Base-by-base conservation (phyloP, 2,888 invertebrate genomes). In the Chamaedrilus cognettii region DNA sequence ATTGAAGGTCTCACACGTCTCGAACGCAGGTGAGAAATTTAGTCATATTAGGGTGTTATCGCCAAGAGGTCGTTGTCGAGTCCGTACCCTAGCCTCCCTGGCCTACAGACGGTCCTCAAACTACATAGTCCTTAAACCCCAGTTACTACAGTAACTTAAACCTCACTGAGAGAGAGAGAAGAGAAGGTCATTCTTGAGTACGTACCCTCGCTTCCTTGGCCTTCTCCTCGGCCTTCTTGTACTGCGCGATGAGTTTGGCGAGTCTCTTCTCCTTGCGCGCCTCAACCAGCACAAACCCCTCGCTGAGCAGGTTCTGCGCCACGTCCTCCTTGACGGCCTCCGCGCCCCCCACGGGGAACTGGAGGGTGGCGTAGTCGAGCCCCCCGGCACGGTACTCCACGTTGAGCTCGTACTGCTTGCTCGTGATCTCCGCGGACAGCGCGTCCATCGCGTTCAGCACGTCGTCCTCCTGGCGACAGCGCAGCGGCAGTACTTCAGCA, bases 251-350 rank as follows among this genome's bases (percentile, higher is more conserved):
- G 88, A 90, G 78, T 60, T 85, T 88, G 70, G 89, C 88, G 73
- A 96, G 88, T 76, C 93, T 89, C 72, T 89, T 89, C 79, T 96
- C 96, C 75, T 91, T 90, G 72, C 90, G 86, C 30, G 51, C 31
- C 67, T 96, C 95, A 74, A 91, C 90, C 70, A 96, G 84, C 55
- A 95, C 88, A 67, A 91, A 87, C 1, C 98, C 98, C 75, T 96
- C 94, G 68, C 89, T 87, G 68, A 98, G 89, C 71, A 99, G 87
- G 30, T 33, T 59, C 34, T 57, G 30, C 11, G 31, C 88, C 71
- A 93, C 84, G 79, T 92, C 91, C 42, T 88, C 87, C 70, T 89
- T 88, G 1, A 78, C 77, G 72, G 75, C 73, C 0, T 79, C 77
- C 56, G 32, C 34, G 28, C 33, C 32, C 19, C 32, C 42, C 7